phyloP scores from a whole-genome alignment of 1,140 invertebrate species.

The Orchestia grillus region DNA sequence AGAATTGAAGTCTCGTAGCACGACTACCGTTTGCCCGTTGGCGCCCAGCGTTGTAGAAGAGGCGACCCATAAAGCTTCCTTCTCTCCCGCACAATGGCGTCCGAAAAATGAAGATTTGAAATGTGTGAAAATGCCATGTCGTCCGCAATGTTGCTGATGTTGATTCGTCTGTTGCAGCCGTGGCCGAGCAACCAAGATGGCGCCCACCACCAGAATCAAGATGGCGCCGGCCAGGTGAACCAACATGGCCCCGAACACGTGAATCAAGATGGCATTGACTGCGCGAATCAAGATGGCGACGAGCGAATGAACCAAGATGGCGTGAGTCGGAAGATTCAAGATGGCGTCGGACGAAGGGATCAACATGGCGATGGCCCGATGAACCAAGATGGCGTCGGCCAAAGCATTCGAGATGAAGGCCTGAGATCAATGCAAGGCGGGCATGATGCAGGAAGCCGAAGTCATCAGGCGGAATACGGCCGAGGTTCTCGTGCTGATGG shows the following conservation, averaged over 20 bases:
- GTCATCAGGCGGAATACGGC: neutral
- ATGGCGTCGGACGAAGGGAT: neutral
- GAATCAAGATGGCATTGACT: neutral
- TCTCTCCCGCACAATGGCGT: neutral
- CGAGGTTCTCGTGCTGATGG: neutral
- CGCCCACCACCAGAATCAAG: neutral
- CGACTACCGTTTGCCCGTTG: no score
- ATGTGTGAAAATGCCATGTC: neutral
- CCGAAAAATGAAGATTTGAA: neutral
- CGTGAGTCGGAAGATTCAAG: neutral
- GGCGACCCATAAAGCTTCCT: no score
- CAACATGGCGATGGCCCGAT: neutral
- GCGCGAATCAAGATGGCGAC: neutral
- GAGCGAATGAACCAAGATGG: neutral
- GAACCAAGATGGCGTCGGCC: neutral
- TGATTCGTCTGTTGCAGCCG: neutral
- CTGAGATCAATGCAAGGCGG: neutral
- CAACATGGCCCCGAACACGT: neutral
- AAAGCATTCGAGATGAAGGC: no score
- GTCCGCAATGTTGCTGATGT: slow-evolving; percentile 40
- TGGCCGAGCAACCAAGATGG: neutral
- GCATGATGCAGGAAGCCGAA: neutral
- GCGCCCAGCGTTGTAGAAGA: no score
- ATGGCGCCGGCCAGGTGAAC: neutral
- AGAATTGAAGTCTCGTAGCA: no score